phyloP scores from a whole-genome alignment of 2,113 vertebrate species.

The Acinonyx jubatus region DNA sequence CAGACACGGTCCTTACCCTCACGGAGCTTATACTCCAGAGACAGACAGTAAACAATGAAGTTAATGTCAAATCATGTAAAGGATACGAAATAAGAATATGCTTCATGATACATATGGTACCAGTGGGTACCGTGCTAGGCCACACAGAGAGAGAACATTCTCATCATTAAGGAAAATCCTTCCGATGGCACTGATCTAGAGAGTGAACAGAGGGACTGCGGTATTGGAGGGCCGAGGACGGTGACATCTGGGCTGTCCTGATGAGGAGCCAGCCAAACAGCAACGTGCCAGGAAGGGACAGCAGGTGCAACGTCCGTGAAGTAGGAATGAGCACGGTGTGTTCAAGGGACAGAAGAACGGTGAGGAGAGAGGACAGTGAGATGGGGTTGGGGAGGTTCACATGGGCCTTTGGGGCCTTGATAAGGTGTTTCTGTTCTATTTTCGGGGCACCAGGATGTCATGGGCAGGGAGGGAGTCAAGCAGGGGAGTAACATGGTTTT shows the following conservation, averaged over 20 bases:
- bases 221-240: not conserved
- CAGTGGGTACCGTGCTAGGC: not conserved
- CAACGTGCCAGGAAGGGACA: too few relatives aligned
- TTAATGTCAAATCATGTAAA: not conserved
- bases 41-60: not conserved
- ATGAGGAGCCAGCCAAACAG: rapidly evolving
- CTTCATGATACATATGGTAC: not conserved
- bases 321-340: too few relatives aligned
- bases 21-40: not conserved
- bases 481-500: not conserved
- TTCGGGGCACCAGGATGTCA: not conserved
- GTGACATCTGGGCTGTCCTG: not conserved
- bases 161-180: rapidly evolving
- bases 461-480: not conserved
- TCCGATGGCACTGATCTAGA: not conserved
- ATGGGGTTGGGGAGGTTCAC: not conserved
- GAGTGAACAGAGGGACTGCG: not conserved
- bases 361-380: not conserved
- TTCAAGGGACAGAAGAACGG: not conserved
- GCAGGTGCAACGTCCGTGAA: not conserved
- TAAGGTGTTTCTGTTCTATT: not conserved
- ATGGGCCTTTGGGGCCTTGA: not conserved
- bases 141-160: not conserved
- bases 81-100: not conserved
- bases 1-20: not conserved